Evolutionary conservation across 2,888 invertebrate species (phyloP), one percentile per base, ranked within the genome.

Genomic region (Mesorhabditis sp.): DNA sequence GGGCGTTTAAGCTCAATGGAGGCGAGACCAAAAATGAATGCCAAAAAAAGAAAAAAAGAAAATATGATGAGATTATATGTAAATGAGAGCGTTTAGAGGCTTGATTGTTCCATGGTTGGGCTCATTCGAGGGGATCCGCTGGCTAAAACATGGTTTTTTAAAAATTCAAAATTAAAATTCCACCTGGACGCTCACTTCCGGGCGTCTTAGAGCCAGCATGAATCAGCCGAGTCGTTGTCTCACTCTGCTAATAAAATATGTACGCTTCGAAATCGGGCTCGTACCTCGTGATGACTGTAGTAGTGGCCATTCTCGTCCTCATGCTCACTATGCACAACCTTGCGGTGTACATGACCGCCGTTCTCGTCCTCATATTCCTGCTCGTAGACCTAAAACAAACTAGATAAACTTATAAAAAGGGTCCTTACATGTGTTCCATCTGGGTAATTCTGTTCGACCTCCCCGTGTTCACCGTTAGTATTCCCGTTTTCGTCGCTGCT

Each of bases 31-130:
- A 50, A 50, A n/a, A 50, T 10, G n/a, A 50, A 50, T 13, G 58
- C 58, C 13, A n/a, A 50, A 50, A 50, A 50, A 50, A 50, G 58
- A 50, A 50, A 13, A 50, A 50, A 50, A 50, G n/a, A 13, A n/a
- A 50, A 10, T 13, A 50, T 10, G 58, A n/a, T 13, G 58, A 50
- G 58, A 50, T 10, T 13, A 50, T 50, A n/a, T 13, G n/a, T 50
- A n/a, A 50, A n/a, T 50, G 58, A 50, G 58, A n/a, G n/a, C 1
- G n/a, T 50, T 50, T 50, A 50, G n/a, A 50, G 58, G n/a, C 10
- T 50, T n/a, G 58, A 50, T n/a, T 50, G 58, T n/a, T 50, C 58
- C 10, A 50, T n/a, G 58, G 58, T 50, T 50, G 58, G 58, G 58
- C 58, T 50, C 58, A 50, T 50, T 50, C 58, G 58, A n/a, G 58